Evolutionary conservation across 2,797 vertebrate genomes (phyloP).

Genomic region (Pseudochaenichthys georgianus): DNA sequence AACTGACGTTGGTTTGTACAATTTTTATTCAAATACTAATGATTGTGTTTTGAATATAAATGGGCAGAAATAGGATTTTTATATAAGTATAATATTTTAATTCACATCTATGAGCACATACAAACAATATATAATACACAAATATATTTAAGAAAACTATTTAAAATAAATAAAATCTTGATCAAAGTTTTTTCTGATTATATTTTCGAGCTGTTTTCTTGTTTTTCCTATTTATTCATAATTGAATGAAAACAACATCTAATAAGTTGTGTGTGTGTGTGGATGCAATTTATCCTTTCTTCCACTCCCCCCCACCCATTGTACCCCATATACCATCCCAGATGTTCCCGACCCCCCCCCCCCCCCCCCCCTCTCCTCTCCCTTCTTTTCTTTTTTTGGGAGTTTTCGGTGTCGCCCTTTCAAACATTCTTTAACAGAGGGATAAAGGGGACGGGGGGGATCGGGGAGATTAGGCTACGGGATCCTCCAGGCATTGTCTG

Average conservation of each 20-base stretch:
- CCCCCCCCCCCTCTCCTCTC: neutral
- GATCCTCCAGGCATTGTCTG: slow-evolving; percentile 96
- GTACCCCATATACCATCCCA: slow-evolving; percentile 63
- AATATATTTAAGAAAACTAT: neutral
- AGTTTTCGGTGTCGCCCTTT: slow-evolving; percentile 91
- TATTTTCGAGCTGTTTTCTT: neutral
- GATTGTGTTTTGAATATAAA: too few species aligned
- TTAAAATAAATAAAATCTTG: too few species aligned
- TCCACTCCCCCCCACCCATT: neutral
- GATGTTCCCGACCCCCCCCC: slow-evolving; percentile 71
- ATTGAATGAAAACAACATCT: neutral
- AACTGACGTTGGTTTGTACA: too few species aligned
- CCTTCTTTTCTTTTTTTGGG: slow-evolving; percentile 38
- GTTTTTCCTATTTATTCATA: neutral
- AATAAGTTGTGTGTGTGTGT: neutral
- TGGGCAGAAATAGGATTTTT: neutral
- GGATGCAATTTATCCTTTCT: neutral
- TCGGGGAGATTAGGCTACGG: slow-evolving; percentile 94
- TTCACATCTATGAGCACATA: neutral
- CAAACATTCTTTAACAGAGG: slow-evolving; percentile 94
- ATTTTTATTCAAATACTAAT: too few species aligned
- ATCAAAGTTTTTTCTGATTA: too few species aligned
- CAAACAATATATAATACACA: neutral
- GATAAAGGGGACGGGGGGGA: slow-evolving; percentile 88
- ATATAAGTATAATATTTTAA: neutral